phyloP scores from a whole-genome alignment of 1,140 invertebrate genomes.

The Diprion similis region DNA sequence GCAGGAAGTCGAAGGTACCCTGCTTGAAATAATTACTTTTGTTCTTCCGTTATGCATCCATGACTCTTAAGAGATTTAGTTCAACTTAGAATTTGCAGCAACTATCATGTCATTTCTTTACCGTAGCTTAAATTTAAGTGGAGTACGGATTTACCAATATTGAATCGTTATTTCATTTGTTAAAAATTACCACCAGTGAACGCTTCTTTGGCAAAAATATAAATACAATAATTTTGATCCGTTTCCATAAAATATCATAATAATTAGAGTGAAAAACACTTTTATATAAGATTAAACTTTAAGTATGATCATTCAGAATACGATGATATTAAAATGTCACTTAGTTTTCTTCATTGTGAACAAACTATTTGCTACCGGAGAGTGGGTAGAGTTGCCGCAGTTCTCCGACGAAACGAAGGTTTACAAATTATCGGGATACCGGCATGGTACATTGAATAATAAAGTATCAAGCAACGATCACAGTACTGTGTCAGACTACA shows the following conservation, averaged over 20 bases:
- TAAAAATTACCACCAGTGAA: no score
- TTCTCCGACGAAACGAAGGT: conserved; percentile 50
- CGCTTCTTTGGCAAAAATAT: no score
- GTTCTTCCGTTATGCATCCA: background rate
- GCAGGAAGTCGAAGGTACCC: background rate
- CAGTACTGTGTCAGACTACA: background rate
- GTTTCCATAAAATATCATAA: no score
- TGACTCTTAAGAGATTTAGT: background rate
- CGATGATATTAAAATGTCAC: background rate
- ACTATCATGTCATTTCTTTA: no score
- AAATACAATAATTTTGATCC: no score
- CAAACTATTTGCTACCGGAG: conserved; percentile 22
- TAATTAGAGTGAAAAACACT: no score
- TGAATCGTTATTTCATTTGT: no score
- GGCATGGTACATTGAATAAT: background rate
- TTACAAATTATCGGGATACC: conserved; percentile 35
- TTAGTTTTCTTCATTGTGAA: background rate
- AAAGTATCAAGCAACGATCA: background rate
- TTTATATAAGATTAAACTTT: no score
- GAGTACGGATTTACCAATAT: no score
- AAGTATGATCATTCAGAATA: background rate
- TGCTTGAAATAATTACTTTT: conserved; percentile 1
- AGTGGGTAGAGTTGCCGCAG: conserved; percentile 55
- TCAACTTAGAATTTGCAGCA: background rate
- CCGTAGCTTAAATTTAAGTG: no score